phyloP scores from a whole-genome alignment of 2,113 vertebrate genomes.

The Prolemur simus region DNA sequence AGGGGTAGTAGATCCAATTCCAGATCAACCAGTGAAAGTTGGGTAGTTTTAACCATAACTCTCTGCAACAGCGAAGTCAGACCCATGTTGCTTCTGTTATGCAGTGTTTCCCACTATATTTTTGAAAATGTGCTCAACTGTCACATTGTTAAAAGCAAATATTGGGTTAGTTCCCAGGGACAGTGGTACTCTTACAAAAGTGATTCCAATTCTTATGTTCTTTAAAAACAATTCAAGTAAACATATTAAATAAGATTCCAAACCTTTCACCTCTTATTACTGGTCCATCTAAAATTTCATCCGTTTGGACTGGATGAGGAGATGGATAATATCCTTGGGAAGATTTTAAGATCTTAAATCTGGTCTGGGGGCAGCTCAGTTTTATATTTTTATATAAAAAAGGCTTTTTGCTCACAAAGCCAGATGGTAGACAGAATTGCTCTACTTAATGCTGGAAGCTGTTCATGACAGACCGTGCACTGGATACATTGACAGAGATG shows the following conservation, averaged over 20 bases:
- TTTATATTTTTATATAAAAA: constrained; percentile 60
- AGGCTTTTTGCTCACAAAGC: constrained; percentile 63
- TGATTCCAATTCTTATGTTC: constrained; percentile 58
- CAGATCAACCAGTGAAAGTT: constrained; percentile 48
- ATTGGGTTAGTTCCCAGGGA: constrained; percentile 52
- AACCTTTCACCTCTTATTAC: constrained; percentile 57
- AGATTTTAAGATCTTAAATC: constrained; percentile 71
- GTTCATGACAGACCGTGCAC: constrained; percentile 15
- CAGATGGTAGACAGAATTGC: constrained; percentile 69
- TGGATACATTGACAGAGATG: constrained; percentile 60
- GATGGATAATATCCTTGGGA: constrained; percentile 50
- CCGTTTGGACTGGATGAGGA: constrained; percentile 42
- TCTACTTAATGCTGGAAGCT: constrained; percentile 60
- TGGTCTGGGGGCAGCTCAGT: constrained; percentile 64
- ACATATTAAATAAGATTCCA: constrained; percentile 38
- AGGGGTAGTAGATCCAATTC: constrained; percentile 50
- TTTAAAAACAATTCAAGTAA: constrained; percentile 56
- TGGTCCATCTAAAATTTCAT: constrained; percentile 63
- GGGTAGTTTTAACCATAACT: constrained; percentile 40
- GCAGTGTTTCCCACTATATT: background rate
- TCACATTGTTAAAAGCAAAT: background rate
- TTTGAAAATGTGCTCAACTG: constrained; percentile 56
- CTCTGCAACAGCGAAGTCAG: constrained; percentile 38
- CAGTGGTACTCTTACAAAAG: constrained; percentile 58
- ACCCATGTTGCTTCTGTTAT: background rate